Evolutionary conservation across 2,113 vertebrate genomes (phyloP).

Genomic region (Chlorocebus sabaeus): DNA sequence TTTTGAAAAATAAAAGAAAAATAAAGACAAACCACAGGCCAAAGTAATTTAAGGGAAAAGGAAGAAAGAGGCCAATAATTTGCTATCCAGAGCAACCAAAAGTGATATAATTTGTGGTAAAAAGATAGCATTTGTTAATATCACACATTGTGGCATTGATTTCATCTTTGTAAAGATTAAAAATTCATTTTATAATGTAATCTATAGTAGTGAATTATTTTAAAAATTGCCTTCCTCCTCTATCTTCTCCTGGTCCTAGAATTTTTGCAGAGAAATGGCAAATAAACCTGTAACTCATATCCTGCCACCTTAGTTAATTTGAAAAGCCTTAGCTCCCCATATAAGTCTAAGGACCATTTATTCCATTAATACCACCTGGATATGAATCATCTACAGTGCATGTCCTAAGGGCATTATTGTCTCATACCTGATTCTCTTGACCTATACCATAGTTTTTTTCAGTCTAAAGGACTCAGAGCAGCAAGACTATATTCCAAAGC

Average conservation of each 20-base stretch:
- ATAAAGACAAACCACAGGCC: conserved; percentile 71
- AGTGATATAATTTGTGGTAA: conserved; percentile 70
- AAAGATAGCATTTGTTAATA: conserved; percentile 72
- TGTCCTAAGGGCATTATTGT: background rate
- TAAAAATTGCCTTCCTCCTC: background rate
- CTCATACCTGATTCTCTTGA: conserved; percentile 19
- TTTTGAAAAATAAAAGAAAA: conserved; percentile 56
- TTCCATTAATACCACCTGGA: background rate
- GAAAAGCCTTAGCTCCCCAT: background rate
- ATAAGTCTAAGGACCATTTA: background rate
- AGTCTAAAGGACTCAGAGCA: conserved; percentile 53
- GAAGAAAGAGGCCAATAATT: conserved; percentile 67
- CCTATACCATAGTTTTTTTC: background rate
- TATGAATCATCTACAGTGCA: background rate
- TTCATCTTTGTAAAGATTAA: conserved; percentile 56
- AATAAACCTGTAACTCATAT: background rate
- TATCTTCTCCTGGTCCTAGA: background rate
- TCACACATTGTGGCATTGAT: conserved; percentile 71
- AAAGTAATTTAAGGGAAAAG: conserved; percentile 74
- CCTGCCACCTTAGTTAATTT: background rate
- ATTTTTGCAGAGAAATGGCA: background rate
- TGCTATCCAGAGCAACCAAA: conserved; percentile 71
- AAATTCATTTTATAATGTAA: conserved; percentile 63
- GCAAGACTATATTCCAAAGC: conserved; percentile 62
- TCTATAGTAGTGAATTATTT: background rate